Evolutionary conservation across 2,888 invertebrate species (phyloP).

Genomic region (Drosophila lutescens): DNA sequence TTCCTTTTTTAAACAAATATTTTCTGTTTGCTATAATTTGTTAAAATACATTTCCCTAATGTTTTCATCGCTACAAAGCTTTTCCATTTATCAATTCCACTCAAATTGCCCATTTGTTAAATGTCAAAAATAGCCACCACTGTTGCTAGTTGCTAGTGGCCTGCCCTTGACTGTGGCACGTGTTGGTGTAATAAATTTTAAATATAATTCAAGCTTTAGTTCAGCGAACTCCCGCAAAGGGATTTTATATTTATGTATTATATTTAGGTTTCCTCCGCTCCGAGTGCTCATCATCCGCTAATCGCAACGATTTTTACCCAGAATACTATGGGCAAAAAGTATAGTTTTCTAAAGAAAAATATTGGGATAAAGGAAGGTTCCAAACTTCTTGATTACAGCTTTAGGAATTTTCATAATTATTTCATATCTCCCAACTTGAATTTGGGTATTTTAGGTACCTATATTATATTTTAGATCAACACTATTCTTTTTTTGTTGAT

Average conservation of each 20-base stretch:
- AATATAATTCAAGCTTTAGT: constrained; percentile 8
- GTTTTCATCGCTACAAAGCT: not conserved
- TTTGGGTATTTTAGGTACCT: too few relatives aligned
- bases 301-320: not conserved
- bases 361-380: too few relatives aligned
- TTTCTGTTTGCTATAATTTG: not conserved
- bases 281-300: constrained; percentile 13
- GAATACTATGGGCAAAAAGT: not conserved
- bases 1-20: not conserved
- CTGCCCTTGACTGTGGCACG: constrained; percentile 21
- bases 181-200: not conserved
- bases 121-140: constrained; percentile 3
- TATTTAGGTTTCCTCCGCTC: constrained; percentile 3
- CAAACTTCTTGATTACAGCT: too few relatives aligned
- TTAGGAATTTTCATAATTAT: too few relatives aligned
- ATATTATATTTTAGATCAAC: too few relatives aligned
- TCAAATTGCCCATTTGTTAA: constrained; percentile 16
- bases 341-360: not conserved
- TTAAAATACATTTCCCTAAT: not conserved
- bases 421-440: too few relatives aligned
- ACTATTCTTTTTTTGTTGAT: too few relatives aligned
- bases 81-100: not conserved
- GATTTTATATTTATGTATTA: not conserved
- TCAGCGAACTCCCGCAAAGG: constrained; percentile 11
- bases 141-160: constrained; percentile 1